These are phyloP conservation scores for Clostera curtula DNA, from an alignment of 2,888 invertebrate species.

Conservation along the genomic window DNA sequence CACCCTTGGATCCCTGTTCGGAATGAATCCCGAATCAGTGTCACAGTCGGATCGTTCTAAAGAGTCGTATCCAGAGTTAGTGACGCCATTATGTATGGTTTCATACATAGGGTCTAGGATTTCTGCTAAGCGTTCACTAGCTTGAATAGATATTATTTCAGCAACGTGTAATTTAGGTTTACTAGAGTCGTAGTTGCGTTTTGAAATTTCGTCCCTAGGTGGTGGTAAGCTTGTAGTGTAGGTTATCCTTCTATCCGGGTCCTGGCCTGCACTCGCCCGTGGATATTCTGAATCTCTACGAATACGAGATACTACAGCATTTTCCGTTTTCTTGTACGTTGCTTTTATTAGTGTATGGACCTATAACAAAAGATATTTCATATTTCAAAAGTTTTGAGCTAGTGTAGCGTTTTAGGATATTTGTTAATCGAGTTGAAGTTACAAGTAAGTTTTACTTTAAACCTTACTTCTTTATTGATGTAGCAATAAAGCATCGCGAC, in stretches of 20 bases:
- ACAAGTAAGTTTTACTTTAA: slow-evolving; percentile 1
- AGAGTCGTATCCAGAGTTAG: slow-evolving; percentile 48
- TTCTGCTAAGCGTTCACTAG: slow-evolving; percentile 56
- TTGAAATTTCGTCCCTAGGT: slow-evolving; percentile 27
- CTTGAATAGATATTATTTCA: slow-evolving; percentile 64
- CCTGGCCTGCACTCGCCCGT: slow-evolving; percentile 34
- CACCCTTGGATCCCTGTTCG: slow-evolving; percentile 31
- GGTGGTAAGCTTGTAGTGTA: slow-evolving; percentile 49
- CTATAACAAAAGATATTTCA: slow-evolving; percentile 33
- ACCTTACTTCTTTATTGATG: slow-evolving; percentile 76
- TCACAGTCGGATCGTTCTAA: slow-evolving; percentile 37
- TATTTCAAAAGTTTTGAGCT: too few species aligned
- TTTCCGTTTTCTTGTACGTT: slow-evolving; percentile 63
- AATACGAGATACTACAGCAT: slow-evolving; percentile 50
- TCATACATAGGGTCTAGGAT: slow-evolving; percentile 64
- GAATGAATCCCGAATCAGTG: slow-evolving; percentile 39
- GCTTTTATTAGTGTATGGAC: slow-evolving; percentile 55
- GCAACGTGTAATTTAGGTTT: slow-evolving; percentile 56
- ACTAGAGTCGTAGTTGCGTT: slow-evolving; percentile 37
- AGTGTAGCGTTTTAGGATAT: too few species aligned
- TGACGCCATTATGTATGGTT: slow-evolving; percentile 45
- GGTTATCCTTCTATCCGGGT: slow-evolving; percentile 48
- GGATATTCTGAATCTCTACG: slow-evolving; percentile 41
- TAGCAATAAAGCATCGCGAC: slow-evolving; percentile 81
- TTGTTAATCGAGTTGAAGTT: neutral